Evolutionary conservation across 2,888 invertebrate species (phyloP).

Genomic region (Spodoptera exigua): DNA sequence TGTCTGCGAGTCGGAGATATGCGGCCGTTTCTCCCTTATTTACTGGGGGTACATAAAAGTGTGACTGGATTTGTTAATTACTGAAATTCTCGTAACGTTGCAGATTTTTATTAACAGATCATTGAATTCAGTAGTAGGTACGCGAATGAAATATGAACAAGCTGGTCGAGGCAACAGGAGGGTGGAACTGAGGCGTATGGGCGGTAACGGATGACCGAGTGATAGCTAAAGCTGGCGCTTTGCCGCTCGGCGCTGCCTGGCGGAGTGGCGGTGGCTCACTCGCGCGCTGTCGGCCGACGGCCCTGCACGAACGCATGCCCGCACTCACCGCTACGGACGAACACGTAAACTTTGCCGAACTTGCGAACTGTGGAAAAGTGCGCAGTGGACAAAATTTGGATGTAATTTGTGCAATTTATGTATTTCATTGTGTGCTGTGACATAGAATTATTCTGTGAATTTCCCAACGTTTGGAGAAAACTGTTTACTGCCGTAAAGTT

Average conservation of each 20-base stretch:
- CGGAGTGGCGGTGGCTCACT: slow-evolving; percentile 47
- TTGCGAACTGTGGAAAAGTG: slow-evolving; percentile 59
- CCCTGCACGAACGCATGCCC: slow-evolving; percentile 51
- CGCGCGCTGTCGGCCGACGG: slow-evolving; percentile 56
- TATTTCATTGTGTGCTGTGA: slow-evolving; percentile 60
- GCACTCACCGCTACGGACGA: slow-evolving; percentile 31
- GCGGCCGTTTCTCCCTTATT: slow-evolving; percentile 28
- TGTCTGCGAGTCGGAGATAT: slow-evolving; percentile 40
- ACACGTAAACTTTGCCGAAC: slow-evolving; percentile 69
- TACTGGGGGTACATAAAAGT: slow-evolving; percentile 14
- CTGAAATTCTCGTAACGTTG: slow-evolving; percentile 26
- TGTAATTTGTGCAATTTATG: slow-evolving; percentile 70
- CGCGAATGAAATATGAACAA: slow-evolving; percentile 60
- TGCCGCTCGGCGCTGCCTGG: slow-evolving; percentile 27
- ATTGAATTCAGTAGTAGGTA: slow-evolving; percentile 53
- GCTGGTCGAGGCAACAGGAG: slow-evolving; percentile 69
- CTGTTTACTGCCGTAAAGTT: slow-evolving; percentile 43
- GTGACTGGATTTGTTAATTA: slow-evolving; percentile 31
- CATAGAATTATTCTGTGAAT: slow-evolving; percentile 54
- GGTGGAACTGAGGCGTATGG: slow-evolving; percentile 66
- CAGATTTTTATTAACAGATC: slow-evolving; percentile 52
- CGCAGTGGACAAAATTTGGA: slow-evolving; percentile 65
- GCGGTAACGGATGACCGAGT: slow-evolving; percentile 58
- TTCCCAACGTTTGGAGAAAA: slow-evolving; percentile 52
- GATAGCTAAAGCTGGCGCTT: slow-evolving; percentile 40